Conservation (phyloP, 2,888 invertebrate genomes). For the Ditula angustiorana region DNA sequence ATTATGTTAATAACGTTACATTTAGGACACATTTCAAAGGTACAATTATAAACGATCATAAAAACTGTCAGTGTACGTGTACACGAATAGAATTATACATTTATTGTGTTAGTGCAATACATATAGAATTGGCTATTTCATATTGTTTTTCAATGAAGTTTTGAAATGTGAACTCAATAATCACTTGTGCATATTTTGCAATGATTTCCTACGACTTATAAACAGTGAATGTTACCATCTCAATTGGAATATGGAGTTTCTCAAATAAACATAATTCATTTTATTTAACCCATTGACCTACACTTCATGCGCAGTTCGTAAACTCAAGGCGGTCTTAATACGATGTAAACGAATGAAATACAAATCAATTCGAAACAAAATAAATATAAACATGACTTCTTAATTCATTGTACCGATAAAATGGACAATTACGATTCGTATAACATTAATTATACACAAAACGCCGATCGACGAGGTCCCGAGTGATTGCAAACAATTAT, state of each 20-base stretch:
- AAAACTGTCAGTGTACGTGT: not conserved
- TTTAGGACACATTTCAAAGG: not conserved
- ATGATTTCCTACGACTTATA: conserved; percentile 40
- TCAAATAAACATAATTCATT: too few relatives aligned
- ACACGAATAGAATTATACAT: not conserved
- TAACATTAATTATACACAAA: conserved; percentile 21
- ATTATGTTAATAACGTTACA: not conserved
- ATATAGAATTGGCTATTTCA: not conserved
- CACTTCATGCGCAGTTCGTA: not conserved
- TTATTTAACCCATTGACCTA: too few relatives aligned
- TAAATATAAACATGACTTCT: conserved; percentile 22
- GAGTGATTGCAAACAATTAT: conserved; percentile 49
- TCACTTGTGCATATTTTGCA: not conserved
- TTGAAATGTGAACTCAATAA: not conserved
- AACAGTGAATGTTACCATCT: too few relatives aligned
- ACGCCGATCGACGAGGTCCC: conserved; percentile 30
- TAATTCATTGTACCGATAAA: conserved; percentile 13
- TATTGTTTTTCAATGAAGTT: not conserved
- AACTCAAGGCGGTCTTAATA: not conserved
- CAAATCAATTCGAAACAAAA: conserved; percentile 15
- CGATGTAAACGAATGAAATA: not conserved
- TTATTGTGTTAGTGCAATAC: not conserved
- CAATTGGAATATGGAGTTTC: too few relatives aligned
- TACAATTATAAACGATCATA: not conserved
- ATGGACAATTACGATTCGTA: conserved; percentile 21